Percentiles rank a stretch among this genome's conserved stretches.
Evolutionary conservation across 2,113 vertebrate species (phyloP).

Genomic region (Megaceryle maxima): DNA sequence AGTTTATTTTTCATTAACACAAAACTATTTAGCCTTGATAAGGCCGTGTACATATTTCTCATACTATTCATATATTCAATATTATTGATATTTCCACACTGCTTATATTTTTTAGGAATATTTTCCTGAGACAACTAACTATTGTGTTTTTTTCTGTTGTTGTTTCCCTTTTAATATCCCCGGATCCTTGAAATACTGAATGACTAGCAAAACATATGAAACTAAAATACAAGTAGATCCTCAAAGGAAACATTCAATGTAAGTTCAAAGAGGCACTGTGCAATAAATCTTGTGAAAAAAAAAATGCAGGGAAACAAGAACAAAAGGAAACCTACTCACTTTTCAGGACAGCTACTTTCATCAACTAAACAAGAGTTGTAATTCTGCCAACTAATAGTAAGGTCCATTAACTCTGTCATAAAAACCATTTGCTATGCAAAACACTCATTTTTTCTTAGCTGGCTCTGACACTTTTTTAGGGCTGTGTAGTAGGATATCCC

Average conservation of each 20-base stretch:
- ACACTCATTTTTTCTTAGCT: neutral
- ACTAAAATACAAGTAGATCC: neutral
- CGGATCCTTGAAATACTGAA: neutral
- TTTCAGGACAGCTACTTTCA: slow-evolving; percentile 41
- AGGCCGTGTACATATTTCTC: neutral
- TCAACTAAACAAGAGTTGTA: slow-evolving; percentile 30
- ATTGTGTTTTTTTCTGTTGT: neutral
- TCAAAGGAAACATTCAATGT: slow-evolving; percentile 24
- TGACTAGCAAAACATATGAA: neutral
- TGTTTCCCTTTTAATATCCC: neutral
- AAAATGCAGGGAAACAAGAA: neutral
- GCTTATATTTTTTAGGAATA: neutral
- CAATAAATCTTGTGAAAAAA: slow-evolving; percentile 7
- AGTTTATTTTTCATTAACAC: neutral
- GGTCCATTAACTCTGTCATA: slow-evolving; percentile 6
- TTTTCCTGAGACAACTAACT: neutral
- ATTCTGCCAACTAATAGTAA: slow-evolving; percentile 38
- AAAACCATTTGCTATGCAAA: slow-evolving; percentile 15
- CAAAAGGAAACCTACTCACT: slow-evolving; percentile 45
- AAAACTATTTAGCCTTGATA: neutral
- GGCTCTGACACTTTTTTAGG: neutral
- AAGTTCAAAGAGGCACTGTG: slow-evolving; percentile 35
- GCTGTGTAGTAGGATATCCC: neutral
- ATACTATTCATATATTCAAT: neutral
- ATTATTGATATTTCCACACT: neutral